Evolutionary conservation across 2,797 vertebrate genomes (phyloP), one percentile per base, ranked within the genome.

Genomic region (Apogon talboti): DNA sequence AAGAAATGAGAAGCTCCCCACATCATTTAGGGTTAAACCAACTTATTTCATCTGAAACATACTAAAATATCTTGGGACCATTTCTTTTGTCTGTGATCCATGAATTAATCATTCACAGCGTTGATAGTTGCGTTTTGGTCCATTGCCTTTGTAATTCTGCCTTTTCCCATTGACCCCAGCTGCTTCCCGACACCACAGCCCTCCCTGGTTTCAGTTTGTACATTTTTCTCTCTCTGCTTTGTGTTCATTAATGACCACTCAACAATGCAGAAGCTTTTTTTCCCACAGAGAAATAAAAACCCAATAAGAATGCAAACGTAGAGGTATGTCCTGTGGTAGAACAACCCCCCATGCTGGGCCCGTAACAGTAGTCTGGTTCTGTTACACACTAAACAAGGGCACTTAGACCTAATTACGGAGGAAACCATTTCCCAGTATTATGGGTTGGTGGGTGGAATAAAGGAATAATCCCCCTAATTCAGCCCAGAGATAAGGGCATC

Each of bases 381-480:
- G 67, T 52, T 37, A 59, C 48, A 56, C 35, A 67, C 70, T 37
- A 64, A 69, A 82, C 24, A 76, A 82, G 74, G 43, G 66, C 79
- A 82, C 75, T 89, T 49, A 74, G 65, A 69, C 75, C 72, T 80
- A 79, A 87, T 91, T 76, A 85, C 42, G 16, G 56, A 59, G 46
- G 66, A 79, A 88, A 82, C 38, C 21, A 37, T 79, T 78, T 74
- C 54, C 33, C 45, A 62, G 74, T 83, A 66, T 82, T 87, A 73
- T 60, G 58, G 65, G 58, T 45, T 62, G 48, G 57, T 74, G 46
- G 44, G 12, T 55, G 52, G 70, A 88, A 84, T 75, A 85, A 89
- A 87, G 50, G 54, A 79, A 54, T 88, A 86, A 90, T 86, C 85
- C 40, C 21, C 47, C 59, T 71, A 87, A 90, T 83, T 85, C 79